A percentile compares a stretch with the other conserved stretches of the same genome.
Conservation (phyloP, 2,888 invertebrate species). For the Chironomus tentans region DNA sequence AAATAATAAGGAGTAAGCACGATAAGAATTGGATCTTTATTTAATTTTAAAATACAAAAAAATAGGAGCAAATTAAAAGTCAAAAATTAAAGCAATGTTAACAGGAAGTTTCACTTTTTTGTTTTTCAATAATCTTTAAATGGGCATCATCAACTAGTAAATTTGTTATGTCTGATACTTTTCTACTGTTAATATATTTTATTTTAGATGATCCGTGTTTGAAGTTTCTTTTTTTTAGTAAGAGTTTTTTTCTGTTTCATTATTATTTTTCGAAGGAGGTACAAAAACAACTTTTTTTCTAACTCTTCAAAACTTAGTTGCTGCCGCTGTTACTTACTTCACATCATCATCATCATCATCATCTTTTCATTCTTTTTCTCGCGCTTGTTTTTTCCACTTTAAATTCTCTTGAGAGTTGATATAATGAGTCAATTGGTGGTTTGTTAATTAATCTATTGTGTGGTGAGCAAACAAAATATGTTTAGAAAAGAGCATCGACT, state of each 20-base stretch:
- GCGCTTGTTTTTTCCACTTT: background rate
- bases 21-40: no score
- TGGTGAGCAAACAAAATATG: conserved; percentile 19
- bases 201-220: conserved; percentile 26
- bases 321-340: background rate
- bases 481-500: no score
- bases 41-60: no score
- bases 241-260: background rate
- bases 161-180: conserved; percentile 10
- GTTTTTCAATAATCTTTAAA: background rate
- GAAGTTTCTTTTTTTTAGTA: background rate
- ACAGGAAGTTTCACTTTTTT: no score
- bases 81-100: no score
- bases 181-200: conserved; percentile 19
- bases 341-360: background rate
- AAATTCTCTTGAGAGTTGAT: conserved; percentile 6
- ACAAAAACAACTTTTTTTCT: background rate
- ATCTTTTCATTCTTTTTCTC: conserved; percentile 4
- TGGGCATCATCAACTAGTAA: background rate
- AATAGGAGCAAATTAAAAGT: no score
- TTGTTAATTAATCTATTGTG: conserved; percentile 27
- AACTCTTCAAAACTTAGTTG: background rate
- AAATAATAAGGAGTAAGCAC: no score
- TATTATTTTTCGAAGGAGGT: background rate
- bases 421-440: conserved; percentile 27